Base-by-base conservation (phyloP, 2,888 invertebrate species). In the Pterostichus niger region DNA sequence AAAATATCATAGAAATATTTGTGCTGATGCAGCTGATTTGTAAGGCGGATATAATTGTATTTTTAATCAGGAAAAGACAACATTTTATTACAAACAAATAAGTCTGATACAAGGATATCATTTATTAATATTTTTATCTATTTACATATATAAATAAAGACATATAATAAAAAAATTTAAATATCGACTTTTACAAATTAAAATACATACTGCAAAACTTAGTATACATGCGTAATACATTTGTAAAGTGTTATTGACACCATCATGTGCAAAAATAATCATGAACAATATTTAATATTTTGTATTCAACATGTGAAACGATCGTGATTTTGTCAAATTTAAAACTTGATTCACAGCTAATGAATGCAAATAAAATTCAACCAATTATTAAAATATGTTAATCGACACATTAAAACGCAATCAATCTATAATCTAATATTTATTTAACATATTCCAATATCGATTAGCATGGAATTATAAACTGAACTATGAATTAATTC, bases 351-450 rank as follows among this genome's bases (percentile, higher is more conserved):
- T 24, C 17, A 11, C 5, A 64, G 13, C 31, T 79, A 46, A 79
- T 80, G n/a, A 68, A 80, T 80, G 80, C 80, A 71, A 71, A 80
- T 80, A 35, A 40, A 35, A 80, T 80, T 71, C 80, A 80, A 71
- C 54, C 24, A 71, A 35, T 56, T 80, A 71, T 80, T 80, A 80
- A 80, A 68, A 52, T 80, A 80, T 80, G 80, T 17, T 71, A 80
- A 80, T 80, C 71, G 80, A 11, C 35, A 54, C 40, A 80, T 80
- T 68, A 80, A 80, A 80, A 80, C 80, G 40, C 54, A 71, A 80
- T 80, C 80, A 80, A 80, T 80, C 54, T 35, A 64, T 64, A 79
- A 79, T 79, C 61, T 49, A 79, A 79, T 79, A 79, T 79, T 79
- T 79, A 79, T 79, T 64, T 79, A 46, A 61, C 44, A 61, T 59